Conservation (phyloP, 2,888 invertebrate genomes). For the Perizoma affinitatum region DNA sequence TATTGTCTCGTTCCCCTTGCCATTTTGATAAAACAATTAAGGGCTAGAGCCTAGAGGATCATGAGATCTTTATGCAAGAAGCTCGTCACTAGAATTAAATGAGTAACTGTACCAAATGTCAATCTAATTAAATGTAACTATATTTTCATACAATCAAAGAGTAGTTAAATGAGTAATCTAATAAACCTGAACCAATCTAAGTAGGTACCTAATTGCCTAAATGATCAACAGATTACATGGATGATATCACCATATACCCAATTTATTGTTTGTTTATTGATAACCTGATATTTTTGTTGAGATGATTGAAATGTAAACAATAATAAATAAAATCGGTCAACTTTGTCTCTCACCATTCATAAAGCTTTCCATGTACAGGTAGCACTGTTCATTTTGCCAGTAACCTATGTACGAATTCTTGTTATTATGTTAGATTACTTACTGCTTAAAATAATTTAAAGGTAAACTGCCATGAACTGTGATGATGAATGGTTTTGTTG, state of each 20-base stretch:
- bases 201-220: too few species aligned
- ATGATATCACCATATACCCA: constrained; percentile 6
- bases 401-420: constrained; percentile 28
- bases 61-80: too few species aligned
- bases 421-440: background rate
- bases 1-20: too few species aligned
- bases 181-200: background rate
- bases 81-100: background rate
- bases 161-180: background rate
- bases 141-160: background rate
- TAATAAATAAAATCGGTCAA: background rate
- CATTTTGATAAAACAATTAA: too few species aligned
- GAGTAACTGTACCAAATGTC: background rate
- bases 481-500: too few species aligned
- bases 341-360: constrained; percentile 27
- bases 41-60: too few species aligned
- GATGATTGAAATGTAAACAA: background rate
- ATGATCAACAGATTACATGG: background rate
- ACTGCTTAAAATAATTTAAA: too few species aligned
- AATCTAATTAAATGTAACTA: background rate
- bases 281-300: constrained; percentile 8
- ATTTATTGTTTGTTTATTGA: constrained; percentile 8
- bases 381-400: constrained; percentile 34
- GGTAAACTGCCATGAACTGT: too few species aligned
- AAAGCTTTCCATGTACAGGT: constrained; percentile 28